A percentile compares a stretch with the other conserved stretches of the same genome.
Conservation (phyloP, 2,888 invertebrate genomes). For the Entomobrya proxima region DNA sequence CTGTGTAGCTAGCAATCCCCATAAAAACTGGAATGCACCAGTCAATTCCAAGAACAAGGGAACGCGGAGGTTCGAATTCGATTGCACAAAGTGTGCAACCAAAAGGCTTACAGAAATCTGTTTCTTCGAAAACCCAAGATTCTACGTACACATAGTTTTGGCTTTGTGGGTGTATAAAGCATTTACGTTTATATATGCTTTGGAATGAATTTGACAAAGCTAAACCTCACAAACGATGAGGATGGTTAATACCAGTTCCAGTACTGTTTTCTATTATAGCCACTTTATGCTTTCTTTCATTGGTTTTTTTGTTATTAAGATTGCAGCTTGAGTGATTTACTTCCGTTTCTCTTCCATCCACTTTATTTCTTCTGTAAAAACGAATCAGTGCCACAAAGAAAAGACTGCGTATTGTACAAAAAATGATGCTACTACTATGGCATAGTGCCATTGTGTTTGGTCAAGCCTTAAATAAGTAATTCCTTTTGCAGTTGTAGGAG, state of each 20-base stretch:
- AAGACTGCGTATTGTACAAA: neutral
- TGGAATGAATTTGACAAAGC: too few species aligned
- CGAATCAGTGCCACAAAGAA: neutral
- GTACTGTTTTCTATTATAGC: neutral
- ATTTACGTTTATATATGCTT: too few species aligned
- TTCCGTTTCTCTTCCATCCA: neutral
- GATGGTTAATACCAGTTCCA: too few species aligned
- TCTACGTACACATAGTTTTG: too few species aligned
- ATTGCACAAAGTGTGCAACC: too few species aligned
- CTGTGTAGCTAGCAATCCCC: too few species aligned
- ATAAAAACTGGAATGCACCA: too few species aligned
- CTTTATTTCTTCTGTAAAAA: neutral
- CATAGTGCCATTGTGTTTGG: neutral
- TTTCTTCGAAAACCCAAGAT: neutral
- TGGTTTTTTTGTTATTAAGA: slow-evolving; percentile 3
- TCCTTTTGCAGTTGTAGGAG: neutral
- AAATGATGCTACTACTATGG: neutral
- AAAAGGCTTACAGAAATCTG: too few species aligned
- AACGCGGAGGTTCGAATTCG: too few species aligned
- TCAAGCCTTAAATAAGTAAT: slow-evolving; percentile 24
- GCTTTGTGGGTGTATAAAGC: too few species aligned
- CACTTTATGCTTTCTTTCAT: neutral
- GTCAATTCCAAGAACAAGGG: too few species aligned
- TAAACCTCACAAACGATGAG: too few species aligned
- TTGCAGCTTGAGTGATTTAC: neutral